Percentiles rank a stretch among this genome's conserved stretches.
Evolutionary conservation across 2,113 vertebrate genomes (phyloP).

Genomic region (Xenotilapia flavipinnis): DNA sequence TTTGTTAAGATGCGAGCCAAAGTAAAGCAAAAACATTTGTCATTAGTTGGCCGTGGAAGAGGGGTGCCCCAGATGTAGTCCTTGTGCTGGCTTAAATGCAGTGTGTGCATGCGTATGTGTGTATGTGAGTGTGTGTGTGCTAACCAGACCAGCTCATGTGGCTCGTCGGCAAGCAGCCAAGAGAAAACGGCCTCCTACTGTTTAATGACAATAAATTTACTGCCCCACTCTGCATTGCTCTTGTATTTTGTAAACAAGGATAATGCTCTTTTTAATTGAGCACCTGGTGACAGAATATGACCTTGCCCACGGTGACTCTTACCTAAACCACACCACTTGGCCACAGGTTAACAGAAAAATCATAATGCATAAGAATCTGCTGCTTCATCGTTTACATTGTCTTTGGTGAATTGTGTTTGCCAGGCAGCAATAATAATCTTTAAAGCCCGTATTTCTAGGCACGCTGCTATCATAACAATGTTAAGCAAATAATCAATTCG

Average conservation of each 20-base stretch:
- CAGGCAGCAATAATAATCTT: background rate
- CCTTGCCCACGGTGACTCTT: conserved; percentile 71
- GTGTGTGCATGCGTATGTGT: background rate
- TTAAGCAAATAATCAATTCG: background rate
- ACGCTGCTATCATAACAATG: background rate
- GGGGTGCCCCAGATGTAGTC: conserved; percentile 52
- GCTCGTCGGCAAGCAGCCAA: conserved; percentile 81
- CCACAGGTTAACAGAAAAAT: background rate
- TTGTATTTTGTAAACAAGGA: conserved; percentile 97
- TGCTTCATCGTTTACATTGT: background rate
- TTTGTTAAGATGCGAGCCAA: conserved; percentile 69
- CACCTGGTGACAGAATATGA: conserved; percentile 85
- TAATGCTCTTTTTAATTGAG: conserved; percentile 91
- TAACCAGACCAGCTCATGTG: conserved; percentile 69
- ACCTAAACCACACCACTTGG: conserved; percentile 24
- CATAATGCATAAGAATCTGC: background rate
- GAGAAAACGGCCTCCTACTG: conserved; percentile 79
- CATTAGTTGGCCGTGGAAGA: conserved; percentile 47
- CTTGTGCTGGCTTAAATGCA: conserved; percentile 27
- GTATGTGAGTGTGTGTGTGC: background rate
- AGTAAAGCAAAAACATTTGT: conserved; percentile 61
- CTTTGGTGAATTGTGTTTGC: background rate
- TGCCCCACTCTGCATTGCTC: conserved; percentile 83
- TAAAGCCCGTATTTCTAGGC: background rate
- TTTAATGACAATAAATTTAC: conserved; percentile 95